Base-by-base conservation (phyloP, 2,888 invertebrate genomes). In the Nymphalis polychloros region DNA sequence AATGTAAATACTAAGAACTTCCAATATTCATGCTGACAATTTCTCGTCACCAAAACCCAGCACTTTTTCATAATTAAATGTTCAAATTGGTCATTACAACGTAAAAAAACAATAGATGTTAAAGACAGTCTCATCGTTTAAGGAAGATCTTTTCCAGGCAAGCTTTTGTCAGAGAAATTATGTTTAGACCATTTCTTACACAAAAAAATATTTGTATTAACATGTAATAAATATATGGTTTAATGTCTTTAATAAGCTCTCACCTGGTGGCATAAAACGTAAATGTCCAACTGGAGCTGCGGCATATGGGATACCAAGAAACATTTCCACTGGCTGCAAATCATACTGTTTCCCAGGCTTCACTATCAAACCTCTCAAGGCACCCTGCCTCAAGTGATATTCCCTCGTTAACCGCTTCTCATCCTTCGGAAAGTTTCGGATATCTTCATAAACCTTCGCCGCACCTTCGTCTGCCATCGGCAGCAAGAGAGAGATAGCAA, bases 221-320 rank as follows among this genome's bases (percentile, higher is more conserved):
- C 8, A 19, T 49, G 19, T 49, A 19, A 19, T n/a, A 20, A n/a
- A n/a, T 5, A 50, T 50, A 19, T 10, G 20, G 2, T 20, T 10
- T 19, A 20, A 50, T 8, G 2, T 8, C 1, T 50, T 8, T 64
- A 8, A 8, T 8, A 23, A 13, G 6, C 48, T 55, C 69, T 73
- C 57, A 94, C 95, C 96, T 74, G 97, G 97, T 47, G 97, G 97
- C 95, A 97, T 97, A 85, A 97, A 97, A 68, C 97, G 93, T 63
- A 96, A 91, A 68, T 90, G 94, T 8, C 95, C 96, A 7, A 95
- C 93, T 0, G 97, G 97, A 13, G 97, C 94, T 48, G 96, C 96
- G 6, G 97, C 97, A 87, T 97, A 97, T 6, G 97, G 97, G 76
- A 97, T 94, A 3, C 97, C 97, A 64, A 95, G 89, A 82, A 95